Conservation (phyloP, 2,888 invertebrate genomes). For the Drosophila greeni region DNA sequence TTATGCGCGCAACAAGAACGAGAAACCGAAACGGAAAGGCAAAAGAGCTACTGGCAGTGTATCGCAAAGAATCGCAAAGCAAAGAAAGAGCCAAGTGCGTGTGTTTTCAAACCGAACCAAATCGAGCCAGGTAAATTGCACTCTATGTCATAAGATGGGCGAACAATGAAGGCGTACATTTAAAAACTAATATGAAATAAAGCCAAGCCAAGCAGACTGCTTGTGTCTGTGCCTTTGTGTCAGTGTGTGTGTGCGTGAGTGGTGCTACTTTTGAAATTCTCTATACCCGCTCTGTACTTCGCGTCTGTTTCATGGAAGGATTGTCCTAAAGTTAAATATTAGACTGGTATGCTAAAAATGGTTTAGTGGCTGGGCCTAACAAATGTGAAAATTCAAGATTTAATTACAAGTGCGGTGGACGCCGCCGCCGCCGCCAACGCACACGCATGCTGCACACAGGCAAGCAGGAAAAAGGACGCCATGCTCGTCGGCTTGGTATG, state of each 20-base stretch:
- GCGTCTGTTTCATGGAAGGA: conserved; percentile 34
- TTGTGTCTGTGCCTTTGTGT: conserved; percentile 48
- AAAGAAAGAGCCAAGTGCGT: conserved; percentile 65
- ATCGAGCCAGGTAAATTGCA: conserved; percentile 63
- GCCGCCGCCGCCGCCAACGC: conserved; percentile 40
- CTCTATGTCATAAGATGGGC: conserved; percentile 48
- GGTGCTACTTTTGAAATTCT: conserved; percentile 69
- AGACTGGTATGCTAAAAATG: conserved; percentile 40
- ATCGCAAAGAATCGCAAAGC: conserved; percentile 27
- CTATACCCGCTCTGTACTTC: conserved; percentile 69
- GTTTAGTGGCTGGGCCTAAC: conserved; percentile 12
- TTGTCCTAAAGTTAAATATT: conserved; percentile 48
- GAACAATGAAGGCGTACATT: conserved; percentile 32
- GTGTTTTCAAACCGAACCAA: conserved; percentile 47
- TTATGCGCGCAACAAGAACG: conserved; percentile 42
- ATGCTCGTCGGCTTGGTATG: conserved; percentile 51
- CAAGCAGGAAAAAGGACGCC: conserved; percentile 63
- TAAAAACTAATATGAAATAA: conserved; percentile 38
- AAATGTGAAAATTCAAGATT: conserved; percentile 14
- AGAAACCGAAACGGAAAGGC: conserved; percentile 37
- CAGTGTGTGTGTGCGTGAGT: conserved; percentile 53
- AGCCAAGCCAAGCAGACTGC: conserved; percentile 60
- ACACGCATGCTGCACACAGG: conserved; percentile 28
- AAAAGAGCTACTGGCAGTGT: conserved; percentile 31
- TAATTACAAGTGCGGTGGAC: conserved; percentile 42